A percentile compares a stretch with the other conserved stretches of the same genome.
These are phyloP conservation scores for Carabus problematicus DNA, from an alignment of 2,888 invertebrate genomes.

Conservation along the genomic window DNA sequence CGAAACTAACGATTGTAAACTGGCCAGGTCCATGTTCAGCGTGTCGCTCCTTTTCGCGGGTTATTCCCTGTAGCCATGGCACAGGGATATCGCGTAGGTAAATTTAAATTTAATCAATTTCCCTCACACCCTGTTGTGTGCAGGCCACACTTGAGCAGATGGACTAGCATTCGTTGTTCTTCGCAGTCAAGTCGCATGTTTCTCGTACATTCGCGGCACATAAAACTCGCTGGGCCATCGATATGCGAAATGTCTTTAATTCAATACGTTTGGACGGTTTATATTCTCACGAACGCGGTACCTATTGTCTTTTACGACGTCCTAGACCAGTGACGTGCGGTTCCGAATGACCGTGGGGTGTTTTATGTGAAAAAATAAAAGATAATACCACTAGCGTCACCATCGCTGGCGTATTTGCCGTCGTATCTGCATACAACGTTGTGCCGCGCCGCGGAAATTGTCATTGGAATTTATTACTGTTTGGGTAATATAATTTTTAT, in stretches of 20 bases:
- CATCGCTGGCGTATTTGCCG: constrained; percentile 11
- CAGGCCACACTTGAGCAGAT: too few species aligned
- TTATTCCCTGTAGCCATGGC: too few species aligned
- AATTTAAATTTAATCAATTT: too few species aligned
- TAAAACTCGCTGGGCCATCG: constrained; percentile 45
- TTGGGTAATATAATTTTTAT: constrained; percentile 40
- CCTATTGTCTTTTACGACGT: constrained; percentile 41
- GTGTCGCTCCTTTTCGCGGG: too few species aligned
- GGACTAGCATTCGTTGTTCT: too few species aligned
- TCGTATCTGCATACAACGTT: constrained; percentile 31
- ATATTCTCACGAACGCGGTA: constrained; percentile 25
- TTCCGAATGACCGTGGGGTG: constrained; percentile 20
- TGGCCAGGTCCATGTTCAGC: not conserved
- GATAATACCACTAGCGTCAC: constrained; percentile 14
- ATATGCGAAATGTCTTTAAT: constrained; percentile 53
- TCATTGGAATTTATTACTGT: constrained; percentile 40
- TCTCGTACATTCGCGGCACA: constrained; percentile 6
- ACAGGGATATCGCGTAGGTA: too few species aligned
- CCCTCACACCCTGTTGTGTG: too few species aligned
- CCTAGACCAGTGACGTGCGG: constrained; percentile 21
- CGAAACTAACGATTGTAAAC: constrained; percentile 25
- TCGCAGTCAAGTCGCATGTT: not conserved
- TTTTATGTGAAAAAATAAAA: constrained; percentile 40
- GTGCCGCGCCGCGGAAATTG: constrained; percentile 32
- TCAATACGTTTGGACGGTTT: constrained; percentile 48